Evolutionary conservation across 2,797 vertebrate genomes (phyloP), one percentile per base, ranked within the genome.

Genomic region (Xenopus petersii): DNA sequence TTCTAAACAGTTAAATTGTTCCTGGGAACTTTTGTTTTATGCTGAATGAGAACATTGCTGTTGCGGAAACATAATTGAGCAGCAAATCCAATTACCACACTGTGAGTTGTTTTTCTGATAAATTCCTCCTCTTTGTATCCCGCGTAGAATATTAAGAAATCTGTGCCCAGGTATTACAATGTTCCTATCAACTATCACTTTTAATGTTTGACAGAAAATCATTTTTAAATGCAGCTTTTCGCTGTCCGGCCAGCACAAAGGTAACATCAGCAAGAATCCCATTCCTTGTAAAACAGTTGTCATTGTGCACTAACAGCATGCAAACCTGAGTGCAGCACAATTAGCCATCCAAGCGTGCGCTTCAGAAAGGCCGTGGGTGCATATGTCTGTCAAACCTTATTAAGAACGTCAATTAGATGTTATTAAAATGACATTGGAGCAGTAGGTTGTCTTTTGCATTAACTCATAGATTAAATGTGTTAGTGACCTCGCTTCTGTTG

Each of bases 161-260:
- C 17, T 60, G 68, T 48, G 13, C 21, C 47, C 51, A 15, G 55
- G 48, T 64, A 68, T 73, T 64, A 67, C 71, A 64, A 60, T 78
- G 75, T 64, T 68, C 47, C 70, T 62, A 59, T 36, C 59, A 56
- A 64, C 84, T 87, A 88, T 87, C 86, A 82, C 82, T 88, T 89
- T 87, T 71, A 81, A 74, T 82, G 76, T 82, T 81, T 84, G 87
- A 86, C 88, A 90, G 87, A 88, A 92, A 91, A 91, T 92, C 89
- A 77, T 87, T 91, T 77, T 56, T 82, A 75, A 71, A 75, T 64
- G 83, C 71, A 85, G 82, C 80, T 85, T 83, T 71, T 83, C 81
- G 61, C 83, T 83, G 83, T 86, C 80, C 82, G 85, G 79, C 75
- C 81, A 81, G 83, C 85, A 88, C 85, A 91, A 89, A 89, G 87